Evolutionary conservation across 92 coral and sea anemone species (phyloP).

Genomic region (Umimayanthus kanabou): DNA sequence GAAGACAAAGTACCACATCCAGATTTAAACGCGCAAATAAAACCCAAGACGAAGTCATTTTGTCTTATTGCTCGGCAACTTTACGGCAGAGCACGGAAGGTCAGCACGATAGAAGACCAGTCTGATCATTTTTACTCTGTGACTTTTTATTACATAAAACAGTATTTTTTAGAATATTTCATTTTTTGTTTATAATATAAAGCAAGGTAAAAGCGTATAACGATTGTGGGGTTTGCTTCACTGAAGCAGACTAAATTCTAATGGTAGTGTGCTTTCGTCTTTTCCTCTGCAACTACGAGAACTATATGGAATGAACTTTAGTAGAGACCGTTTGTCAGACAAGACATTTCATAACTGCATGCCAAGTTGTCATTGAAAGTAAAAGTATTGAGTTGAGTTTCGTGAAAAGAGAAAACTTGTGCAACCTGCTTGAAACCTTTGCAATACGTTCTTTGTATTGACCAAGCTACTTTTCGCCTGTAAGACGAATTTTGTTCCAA

Average conservation of each 20-base stretch:
- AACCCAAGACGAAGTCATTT: too few species aligned
- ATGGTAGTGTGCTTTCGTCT: not conserved
- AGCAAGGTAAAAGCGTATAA: not conserved
- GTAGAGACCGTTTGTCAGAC: not conserved
- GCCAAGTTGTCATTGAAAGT: too few species aligned
- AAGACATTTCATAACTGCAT: too few species aligned
- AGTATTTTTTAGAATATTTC: not conserved
- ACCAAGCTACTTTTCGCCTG: too few species aligned
- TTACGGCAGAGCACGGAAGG: too few species aligned
- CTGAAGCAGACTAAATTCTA: constrained; percentile 21
- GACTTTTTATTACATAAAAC: not conserved
- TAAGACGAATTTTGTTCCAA: not conserved
- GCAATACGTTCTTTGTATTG: too few species aligned
- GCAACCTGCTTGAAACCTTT: too few species aligned
- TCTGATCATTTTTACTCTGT: not conserved
- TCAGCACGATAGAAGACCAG: not conserved
- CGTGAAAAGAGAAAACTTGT: too few species aligned
- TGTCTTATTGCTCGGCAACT: too few species aligned
- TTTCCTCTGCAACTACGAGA: not conserved
- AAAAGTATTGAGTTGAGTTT: too few species aligned
- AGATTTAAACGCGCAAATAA: too few species aligned
- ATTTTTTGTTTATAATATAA: constrained; percentile 18
- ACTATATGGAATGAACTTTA: not conserved
- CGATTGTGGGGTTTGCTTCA: constrained; percentile 16
- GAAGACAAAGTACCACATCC: too few species aligned